Percentiles rank a stretch among this genome's conserved stretches.
Evolutionary conservation across 2,113 vertebrate genomes (phyloP).

Genomic region (Peromyscus californicus): DNA sequence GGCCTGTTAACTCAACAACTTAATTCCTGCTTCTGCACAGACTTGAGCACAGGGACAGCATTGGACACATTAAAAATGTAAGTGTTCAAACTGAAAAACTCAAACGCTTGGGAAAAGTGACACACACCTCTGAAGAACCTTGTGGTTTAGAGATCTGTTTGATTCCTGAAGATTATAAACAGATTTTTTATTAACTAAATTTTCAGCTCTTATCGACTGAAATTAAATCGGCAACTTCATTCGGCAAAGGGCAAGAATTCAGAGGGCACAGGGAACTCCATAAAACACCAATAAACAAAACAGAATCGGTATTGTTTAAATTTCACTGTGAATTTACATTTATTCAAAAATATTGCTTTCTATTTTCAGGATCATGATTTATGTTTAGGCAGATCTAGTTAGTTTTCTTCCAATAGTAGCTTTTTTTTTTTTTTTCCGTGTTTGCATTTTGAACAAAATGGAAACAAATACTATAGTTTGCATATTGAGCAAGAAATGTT

Average conservation of each 20-base stretch:
- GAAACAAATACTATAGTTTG: background rate
- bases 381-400: background rate
- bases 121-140: background rate
- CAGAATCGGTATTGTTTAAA: background rate
- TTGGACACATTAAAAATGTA: background rate
- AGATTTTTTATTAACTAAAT: background rate
- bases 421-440: background rate
- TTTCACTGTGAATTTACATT: background rate
- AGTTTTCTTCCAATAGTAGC: background rate
- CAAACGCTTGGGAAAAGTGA: background rate
- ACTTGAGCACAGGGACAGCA: background rate
- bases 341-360: background rate
- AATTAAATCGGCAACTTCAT: background rate
- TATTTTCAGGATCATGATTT: background rate
- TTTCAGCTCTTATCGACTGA: background rate
- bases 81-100: background rate
- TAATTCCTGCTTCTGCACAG: background rate
- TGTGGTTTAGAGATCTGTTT: background rate
- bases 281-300: background rate
- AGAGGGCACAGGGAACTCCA: background rate
- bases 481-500: background rate
- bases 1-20: slow-evolving; percentile 6
- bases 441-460: background rate
- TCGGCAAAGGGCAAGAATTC: background rate
- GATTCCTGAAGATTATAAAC: background rate